Evolutionary conservation across 2,113 vertebrate species (phyloP).

Genomic region (Proterorhinus semilunaris): DNA sequence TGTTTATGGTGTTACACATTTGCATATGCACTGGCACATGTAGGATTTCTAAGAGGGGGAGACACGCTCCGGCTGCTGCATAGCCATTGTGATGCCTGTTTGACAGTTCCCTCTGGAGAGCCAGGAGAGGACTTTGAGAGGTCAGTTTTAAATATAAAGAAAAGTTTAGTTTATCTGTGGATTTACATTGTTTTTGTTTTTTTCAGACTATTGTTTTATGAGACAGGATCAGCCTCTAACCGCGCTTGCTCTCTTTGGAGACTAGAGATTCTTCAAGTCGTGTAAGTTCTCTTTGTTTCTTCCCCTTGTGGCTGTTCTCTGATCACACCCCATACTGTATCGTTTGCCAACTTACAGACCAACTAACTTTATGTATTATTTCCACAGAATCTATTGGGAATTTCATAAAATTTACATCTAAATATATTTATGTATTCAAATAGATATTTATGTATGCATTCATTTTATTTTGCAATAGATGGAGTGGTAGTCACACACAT

Average conservation of each 20-base stretch:
- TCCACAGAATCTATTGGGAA: background rate
- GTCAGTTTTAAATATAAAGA: conserved; percentile 59
- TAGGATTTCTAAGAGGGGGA: conserved; percentile 91
- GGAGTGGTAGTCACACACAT: conserved; percentile 90
- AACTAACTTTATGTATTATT: background rate
- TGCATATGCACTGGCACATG: conserved; percentile 19
- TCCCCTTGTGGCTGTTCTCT: background rate
- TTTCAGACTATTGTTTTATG: conserved; percentile 88
- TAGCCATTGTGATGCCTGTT: conserved; percentile 90
- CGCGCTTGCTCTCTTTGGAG: conserved; percentile 95
- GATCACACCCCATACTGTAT: background rate
- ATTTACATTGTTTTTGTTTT: conserved; percentile 28
- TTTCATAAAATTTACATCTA: background rate
- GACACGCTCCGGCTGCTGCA: conserved; percentile 89
- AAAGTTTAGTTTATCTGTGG: background rate
- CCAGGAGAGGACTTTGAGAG: conserved; percentile 87
- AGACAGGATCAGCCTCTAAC: conserved; percentile 85
- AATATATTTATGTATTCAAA: background rate
- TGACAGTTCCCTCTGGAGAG: conserved; percentile 85
- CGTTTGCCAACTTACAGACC: background rate
- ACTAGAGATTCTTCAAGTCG: conserved; percentile 90
- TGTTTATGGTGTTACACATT: background rate
- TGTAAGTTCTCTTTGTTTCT: conserved; percentile 77
- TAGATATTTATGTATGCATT: background rate
- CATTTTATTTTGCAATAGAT: conserved; percentile 74